Evolutionary conservation across 2,888 invertebrate species (phyloP), one percentile per base, ranked within the genome.

Genomic region (Drosophila kokeensis): DNA sequence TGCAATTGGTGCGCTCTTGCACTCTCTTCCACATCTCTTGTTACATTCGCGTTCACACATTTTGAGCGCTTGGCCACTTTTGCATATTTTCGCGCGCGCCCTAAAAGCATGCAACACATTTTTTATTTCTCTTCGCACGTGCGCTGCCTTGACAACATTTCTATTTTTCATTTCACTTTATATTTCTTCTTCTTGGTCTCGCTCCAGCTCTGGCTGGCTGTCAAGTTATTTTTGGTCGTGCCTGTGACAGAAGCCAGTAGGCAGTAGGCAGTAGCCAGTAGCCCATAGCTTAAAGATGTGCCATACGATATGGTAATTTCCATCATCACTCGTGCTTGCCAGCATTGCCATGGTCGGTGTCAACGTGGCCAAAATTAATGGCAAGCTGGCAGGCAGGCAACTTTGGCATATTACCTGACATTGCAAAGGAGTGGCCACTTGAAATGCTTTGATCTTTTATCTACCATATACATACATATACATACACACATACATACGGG

Each of bases 61-160:
- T 40, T 29, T 29, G 45, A 32, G 32, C 72, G 52, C 60, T 68
- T 70, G 68, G 64, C 69, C 78, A 77, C 72, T 70, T 78, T 81
- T 82, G 83, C 64, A 82, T 85, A 79, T 82, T 83, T 82, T 82
- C 71, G 72, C 55, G 78, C 66, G 65, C 65, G 70, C 67, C 85
- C 83, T 68, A 70, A 78, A 85, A 85, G 83, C 72, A 81, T 83
- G 82, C 86, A 83, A 81, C 83, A 73, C 73, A 79, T 83, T 85
- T 80, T 45, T 4, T 29, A 24, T 24, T 15, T 40, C 55, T 2
- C 29, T 57, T 57, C 29, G 71, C 79, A 79, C 77, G 79, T 79
- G 75, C 79, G 70, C 75, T 78, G 77, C 67, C 77, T 74, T 75
- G 67, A 66, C 71, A 78, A 75, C 79, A 52, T 34, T 60, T 69